Evolutionary conservation across 2,797 vertebrate species (phyloP), one percentile per base, ranked within the genome.

Genomic region (Gila robusta): DNA sequence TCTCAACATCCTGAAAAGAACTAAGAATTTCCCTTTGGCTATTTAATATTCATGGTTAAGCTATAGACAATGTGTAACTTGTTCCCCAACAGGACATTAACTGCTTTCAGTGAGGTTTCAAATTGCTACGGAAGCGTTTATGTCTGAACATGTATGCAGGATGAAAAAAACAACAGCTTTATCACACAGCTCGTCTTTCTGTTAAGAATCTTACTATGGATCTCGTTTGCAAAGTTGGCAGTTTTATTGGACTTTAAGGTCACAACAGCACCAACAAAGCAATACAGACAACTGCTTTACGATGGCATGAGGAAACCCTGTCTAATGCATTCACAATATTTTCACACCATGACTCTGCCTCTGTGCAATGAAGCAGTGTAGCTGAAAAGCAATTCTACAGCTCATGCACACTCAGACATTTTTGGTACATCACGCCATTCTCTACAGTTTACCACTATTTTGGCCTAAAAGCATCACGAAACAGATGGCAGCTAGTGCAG

Each of bases 1-100:
- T 64, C 19, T 26, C 41, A 54, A 74, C 19, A 14, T 81, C 23
- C 6, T 28, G 2, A 39, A 67, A 62, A 47, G 39, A 66, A 64
- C 23, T 39, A 66, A 73, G 78, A 81, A 74, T 73, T 80, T 73
- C 84, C 69, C 41, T 39, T 37, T 52, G 3, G 23, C 54, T 64
- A 49, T 47, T 85, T 70, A 64, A 74, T 70, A 86, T 81, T 79
- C 69, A 37, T 86, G 69, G 69, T 81, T 52, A 64, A 66, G 56
- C 84, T 74, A 81, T 81, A 81, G 69, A 81, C 84, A 86, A 86
- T 86, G 84, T 81, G 69, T 86, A 81, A 86, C 84, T 86, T 86
- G 78, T 86, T 81, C 69, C 17, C 21, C 69, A 49, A 64, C 32
- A 26, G 44, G 32, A 86, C 84, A 86, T 86, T 74, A 86, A 74